Evolutionary conservation across 2,888 invertebrate species (phyloP), one percentile per base, ranked within the genome.

Genomic region (Harmothoe impar): DNA sequence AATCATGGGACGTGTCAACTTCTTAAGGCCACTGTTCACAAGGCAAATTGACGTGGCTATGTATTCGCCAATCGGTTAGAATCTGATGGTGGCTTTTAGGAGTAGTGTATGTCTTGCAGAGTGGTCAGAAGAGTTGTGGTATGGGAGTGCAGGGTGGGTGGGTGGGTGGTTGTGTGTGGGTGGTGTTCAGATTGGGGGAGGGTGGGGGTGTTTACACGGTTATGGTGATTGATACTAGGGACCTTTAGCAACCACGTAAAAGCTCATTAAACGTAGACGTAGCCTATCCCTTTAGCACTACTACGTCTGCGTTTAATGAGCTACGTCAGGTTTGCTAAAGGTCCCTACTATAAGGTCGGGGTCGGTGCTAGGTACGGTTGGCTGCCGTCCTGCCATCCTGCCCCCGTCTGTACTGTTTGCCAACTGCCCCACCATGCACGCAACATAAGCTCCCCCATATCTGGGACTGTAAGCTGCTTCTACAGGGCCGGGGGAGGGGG

Each of bases 141-240:
- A 3, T 29, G n/a, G 29, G 29, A 25, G 29, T 25, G 20, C 17
- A 10, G 17, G 25, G 25, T 0, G 15, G 77, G 77, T 25, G 31
- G 25, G 15, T 31, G 31, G n/a, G n/a, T 20, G 25, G n/a, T 77
- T 1, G 77, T n/a, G 5, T n/a, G 25, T 15, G 77, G 77, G 25
- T 20, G 12, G 68, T 12, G 68, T 20, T 12, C 7, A 20, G 68
- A n/a, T 68, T n/a, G 29, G 0, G 77, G 17, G 31, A 25, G 31
- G 25, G 25, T 10, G 1, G 1, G 77, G 77, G 25, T 77, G 31
- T 12, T 35, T 33, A 81, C 33, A 35, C 15, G n/a, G 81, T 81
- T 81, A 81, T 35, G 43, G 35, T 81, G 81, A 81, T 81, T 81
- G 81, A 81, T 81, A 35, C 43, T 7, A n/a, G n/a, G n/a, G n/a